Evolutionary conservation across 2,113 vertebrate species (phyloP).

Genomic region (Aegithalos caudatus): DNA sequence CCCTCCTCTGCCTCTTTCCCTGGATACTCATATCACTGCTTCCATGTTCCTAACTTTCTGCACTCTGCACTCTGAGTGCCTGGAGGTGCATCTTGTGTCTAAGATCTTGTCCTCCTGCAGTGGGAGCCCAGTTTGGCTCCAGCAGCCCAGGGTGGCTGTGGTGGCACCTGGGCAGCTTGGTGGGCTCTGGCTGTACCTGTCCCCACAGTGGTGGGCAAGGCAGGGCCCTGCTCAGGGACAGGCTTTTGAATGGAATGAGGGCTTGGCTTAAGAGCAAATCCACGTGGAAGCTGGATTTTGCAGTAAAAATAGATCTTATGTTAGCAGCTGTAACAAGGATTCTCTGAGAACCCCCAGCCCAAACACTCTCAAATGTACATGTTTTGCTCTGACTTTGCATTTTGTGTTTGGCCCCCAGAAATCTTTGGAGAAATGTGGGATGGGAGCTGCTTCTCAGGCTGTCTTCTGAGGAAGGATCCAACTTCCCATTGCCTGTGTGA

Average conservation of each 20-base stretch:
- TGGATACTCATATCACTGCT: fast-evolving
- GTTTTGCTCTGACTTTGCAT: not conserved
- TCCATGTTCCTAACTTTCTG: not conserved
- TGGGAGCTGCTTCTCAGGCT: not conserved
- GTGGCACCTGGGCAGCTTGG: not conserved
- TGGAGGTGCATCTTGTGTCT: not conserved
- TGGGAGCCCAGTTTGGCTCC: not conserved
- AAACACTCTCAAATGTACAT: not conserved
- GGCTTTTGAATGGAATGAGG: not conserved
- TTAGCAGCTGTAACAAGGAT: not conserved
- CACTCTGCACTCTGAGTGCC: not conserved
- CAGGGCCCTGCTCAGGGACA: not conserved
- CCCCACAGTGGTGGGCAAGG: not conserved
- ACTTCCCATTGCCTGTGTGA: not conserved
- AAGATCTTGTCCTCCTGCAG: not conserved
- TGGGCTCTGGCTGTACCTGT: not conserved
- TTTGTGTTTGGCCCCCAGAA: not conserved
- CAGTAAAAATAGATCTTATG: not conserved
- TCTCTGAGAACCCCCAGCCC: not conserved
- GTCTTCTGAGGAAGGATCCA: not conserved
- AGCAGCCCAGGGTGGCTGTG: too few species aligned
- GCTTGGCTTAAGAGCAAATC: not conserved
- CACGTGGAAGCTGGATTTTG: not conserved
- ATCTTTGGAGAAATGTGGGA: not conserved
- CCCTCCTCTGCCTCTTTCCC: not conserved